phyloP scores from a whole-genome alignment of 64 coral and sea anemone species.

The Montipora cactus region DNA sequence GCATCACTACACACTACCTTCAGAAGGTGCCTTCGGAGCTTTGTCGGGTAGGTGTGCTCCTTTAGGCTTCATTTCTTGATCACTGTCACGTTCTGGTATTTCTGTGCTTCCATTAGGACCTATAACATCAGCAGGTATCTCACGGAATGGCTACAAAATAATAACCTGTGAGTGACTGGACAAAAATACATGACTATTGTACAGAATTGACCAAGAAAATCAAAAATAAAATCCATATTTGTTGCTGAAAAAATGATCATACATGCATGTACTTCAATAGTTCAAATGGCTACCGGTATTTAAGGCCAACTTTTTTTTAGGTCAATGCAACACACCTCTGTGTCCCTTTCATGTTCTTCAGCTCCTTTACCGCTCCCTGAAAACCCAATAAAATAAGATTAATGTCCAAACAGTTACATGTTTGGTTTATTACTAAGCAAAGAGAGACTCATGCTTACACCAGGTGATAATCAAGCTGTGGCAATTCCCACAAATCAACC shows the following conservation, averaged over 20 bases:
- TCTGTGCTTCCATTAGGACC: constrained; percentile 13
- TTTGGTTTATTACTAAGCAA: too few species aligned
- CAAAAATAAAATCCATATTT: neutral
- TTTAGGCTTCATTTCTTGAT: neutral
- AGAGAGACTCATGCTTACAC: too few species aligned
- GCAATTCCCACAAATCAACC: too few species aligned
- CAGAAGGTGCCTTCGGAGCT: constrained; percentile 15
- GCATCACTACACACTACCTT: neutral
- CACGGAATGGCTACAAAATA: neutral
- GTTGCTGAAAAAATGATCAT: neutral
- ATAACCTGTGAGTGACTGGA: neutral
- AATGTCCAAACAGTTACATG: too few species aligned
- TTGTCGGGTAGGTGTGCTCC: neutral
- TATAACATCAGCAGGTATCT: neutral
- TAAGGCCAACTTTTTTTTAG: too few species aligned
- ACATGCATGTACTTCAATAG: too few species aligned
- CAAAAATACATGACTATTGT: too few species aligned
- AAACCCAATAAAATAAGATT: neutral
- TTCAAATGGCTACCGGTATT: too few species aligned
- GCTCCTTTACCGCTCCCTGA: neutral
- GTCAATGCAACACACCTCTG: neutral
- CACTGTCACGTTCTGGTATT: neutral
- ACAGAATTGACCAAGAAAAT: neutral
- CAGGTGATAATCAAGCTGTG: too few species aligned
- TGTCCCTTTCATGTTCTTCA: neutral